phyloP scores from a whole-genome alignment of 2,797 vertebrate species.

The Diceros bicornis region DNA sequence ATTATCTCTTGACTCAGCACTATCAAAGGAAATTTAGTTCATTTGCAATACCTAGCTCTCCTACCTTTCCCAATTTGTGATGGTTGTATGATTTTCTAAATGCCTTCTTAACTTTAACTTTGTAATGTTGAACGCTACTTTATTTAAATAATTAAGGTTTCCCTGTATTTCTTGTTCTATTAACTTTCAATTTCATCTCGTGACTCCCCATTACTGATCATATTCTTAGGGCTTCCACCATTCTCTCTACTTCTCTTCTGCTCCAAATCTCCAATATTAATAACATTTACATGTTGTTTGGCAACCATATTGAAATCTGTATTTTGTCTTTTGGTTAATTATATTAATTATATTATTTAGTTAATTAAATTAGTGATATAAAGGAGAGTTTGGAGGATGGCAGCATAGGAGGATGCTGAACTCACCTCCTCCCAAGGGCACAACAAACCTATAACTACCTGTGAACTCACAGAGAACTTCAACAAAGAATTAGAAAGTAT shows the following conservation, averaged over 20 bases:
- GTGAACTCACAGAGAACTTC: too few species aligned
- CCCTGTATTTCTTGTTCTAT: background rate
- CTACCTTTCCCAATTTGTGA: background rate
- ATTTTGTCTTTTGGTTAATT: slow-evolving; percentile 26
- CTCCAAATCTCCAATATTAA: background rate
- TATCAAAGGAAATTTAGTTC: background rate
- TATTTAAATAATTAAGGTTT: background rate
- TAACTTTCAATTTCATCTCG: background rate
- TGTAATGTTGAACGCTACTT: background rate
- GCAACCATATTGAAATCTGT: background rate
- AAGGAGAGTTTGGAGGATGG: too few species aligned
- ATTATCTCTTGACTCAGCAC: background rate
- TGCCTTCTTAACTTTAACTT: background rate
- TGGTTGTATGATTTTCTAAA: background rate
- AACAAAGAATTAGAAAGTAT: too few species aligned
- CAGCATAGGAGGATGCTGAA: too few species aligned
- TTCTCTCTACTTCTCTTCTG: background rate
- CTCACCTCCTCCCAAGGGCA: too few species aligned
- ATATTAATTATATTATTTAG: background rate
- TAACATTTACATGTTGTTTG: background rate
- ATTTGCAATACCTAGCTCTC: background rate
- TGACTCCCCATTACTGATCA: background rate
- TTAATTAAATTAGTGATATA: background rate
- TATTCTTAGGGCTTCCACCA: background rate
- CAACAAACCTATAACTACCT: too few species aligned